Evolutionary conservation across 2,797 vertebrate genomes (phyloP), one percentile per base, ranked within the genome.

Genomic region (Diceros bicornis): DNA sequence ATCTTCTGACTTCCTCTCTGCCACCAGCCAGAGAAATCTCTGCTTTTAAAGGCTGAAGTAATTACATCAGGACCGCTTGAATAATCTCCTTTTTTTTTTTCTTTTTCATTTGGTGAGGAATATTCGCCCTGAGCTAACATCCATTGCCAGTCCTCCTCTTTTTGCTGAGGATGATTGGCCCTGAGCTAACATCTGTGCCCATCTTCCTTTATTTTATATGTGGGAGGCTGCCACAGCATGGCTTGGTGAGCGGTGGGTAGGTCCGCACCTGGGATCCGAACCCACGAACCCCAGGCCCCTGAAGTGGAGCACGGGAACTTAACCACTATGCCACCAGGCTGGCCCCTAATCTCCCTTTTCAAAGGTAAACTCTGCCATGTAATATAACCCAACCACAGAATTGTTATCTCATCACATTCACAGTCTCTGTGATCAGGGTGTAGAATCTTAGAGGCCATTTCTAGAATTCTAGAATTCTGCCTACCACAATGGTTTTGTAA

Each of bases 391-490:
- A 75, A 32, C 25, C 64, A 90, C 0, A 18, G 59, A 47, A 89
- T 4, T 68, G 20, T 11, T 47, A 13, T 20, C 52, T 79, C 25
- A 20, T 62, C 37, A 34, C 2, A 23, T n/a, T 69, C 10, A 14
- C 27, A 50, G 59, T 8, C 68, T 66, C 25, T 4, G 6, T 81
- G 61, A 78, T 92, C 18, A 82, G 41, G 50, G 4, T 44, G 2
- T 72, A 32, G n/a, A 50, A 47, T 81, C 17, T 37, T 20, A 20
- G 2, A 50, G 44, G 20, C 18, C 6, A 37, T 93, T 72, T 66
- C 47, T 55, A 86, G 44, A 89, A n/a, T n/a, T n/a, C n/a, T n/a
- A n/a, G n/a, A 89, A 82, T 86, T 86, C 34, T 93, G 25, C 3
- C 16, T 59, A 44, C 16, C 7, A 17, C 14, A 59, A 0, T 32